Evolutionary conservation across 2,888 invertebrate species (phyloP).

Genomic region (Philopedon plagiatum): DNA sequence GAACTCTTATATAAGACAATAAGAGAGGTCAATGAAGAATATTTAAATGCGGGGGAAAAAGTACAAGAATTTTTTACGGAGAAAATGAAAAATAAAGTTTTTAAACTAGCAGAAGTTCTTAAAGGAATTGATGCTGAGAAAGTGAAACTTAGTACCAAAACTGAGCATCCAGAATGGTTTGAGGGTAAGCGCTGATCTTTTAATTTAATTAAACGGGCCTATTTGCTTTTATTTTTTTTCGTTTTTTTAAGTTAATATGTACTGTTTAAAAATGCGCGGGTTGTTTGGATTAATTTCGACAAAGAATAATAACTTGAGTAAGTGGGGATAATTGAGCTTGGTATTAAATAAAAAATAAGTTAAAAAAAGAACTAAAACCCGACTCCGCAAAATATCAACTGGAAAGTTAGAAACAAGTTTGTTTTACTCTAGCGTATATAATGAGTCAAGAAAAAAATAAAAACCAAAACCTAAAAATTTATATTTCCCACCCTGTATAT

Average conservation of each 20-base stretch:
- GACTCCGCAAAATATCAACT: too few species aligned
- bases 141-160: constrained; percentile 72
- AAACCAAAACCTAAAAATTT: too few species aligned
- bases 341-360: too few species aligned
- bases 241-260: background rate
- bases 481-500: too few species aligned
- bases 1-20: constrained; percentile 81
- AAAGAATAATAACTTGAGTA: too few species aligned
- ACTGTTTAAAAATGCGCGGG: too few species aligned
- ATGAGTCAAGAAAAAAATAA: too few species aligned
- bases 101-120: constrained; percentile 68
- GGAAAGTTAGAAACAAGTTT: too few species aligned
- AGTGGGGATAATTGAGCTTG: too few species aligned
- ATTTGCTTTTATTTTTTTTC: background rate
- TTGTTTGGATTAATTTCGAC: too few species aligned
- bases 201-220: background rate
- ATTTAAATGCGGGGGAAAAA: constrained; percentile 79
- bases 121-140: constrained; percentile 72
- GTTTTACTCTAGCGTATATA: too few species aligned
- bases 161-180: constrained; percentile 85
- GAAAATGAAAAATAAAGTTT: constrained; percentile 74
- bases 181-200: constrained; percentile 70
- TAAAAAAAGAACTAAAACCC: too few species aligned
- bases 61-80: constrained; percentile 83
- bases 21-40: constrained; percentile 77